Conservation (phyloP, 2,113 vertebrate species). For the Phalacrocorax brasilianus region DNA sequence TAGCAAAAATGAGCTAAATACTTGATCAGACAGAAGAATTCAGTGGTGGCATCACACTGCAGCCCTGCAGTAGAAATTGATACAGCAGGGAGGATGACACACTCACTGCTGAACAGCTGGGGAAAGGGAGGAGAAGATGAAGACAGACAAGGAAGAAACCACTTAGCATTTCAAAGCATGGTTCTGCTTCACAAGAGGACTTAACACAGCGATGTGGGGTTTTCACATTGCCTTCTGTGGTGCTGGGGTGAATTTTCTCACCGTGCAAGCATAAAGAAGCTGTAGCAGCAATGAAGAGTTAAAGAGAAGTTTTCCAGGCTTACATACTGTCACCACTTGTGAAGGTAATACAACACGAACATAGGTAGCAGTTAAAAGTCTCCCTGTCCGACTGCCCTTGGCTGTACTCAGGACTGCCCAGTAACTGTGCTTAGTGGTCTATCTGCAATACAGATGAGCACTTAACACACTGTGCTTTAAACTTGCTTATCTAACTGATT, state of each 20-base stretch:
- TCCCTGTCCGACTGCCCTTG: neutral
- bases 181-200: neutral
- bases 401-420: neutral
- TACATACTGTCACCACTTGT: neutral
- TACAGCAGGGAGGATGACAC: neutral
- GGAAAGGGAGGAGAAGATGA: neutral
- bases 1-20: neutral
- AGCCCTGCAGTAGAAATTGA: neutral
- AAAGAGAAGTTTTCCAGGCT: neutral
- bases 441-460: neutral
- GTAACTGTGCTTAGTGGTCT: neutral
- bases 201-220: neutral
- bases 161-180: neutral
- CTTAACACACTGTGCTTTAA: rapidly evolving
- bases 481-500: neutral
- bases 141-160: neutral
- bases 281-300: neutral
- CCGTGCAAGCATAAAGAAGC: rapidly evolving
- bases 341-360: neutral
- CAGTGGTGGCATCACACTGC: neutral
- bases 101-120: neutral
- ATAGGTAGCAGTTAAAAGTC: neutral
- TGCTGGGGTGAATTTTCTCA: neutral
- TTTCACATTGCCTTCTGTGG: neutral
- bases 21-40: neutral